phyloP scores from a whole-genome alignment of 2,888 invertebrate species.

The Lepidochitona cinerea region DNA sequence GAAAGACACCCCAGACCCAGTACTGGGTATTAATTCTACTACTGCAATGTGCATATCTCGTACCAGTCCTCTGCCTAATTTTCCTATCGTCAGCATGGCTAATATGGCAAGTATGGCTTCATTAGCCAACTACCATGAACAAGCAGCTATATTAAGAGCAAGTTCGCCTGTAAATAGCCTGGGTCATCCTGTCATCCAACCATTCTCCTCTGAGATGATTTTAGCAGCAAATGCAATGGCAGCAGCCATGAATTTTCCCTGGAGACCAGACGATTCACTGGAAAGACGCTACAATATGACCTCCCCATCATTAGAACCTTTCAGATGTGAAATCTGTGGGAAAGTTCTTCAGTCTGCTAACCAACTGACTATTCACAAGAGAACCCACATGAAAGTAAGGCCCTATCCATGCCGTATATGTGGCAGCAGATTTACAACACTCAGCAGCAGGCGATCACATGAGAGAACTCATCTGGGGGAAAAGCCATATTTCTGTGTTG shows the following conservation, averaged over 20 bases:
- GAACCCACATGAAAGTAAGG: constrained; percentile 51
- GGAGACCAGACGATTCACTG: neutral
- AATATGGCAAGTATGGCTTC: neutral
- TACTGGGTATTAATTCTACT: neutral
- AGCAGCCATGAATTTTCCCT: constrained; percentile 1
- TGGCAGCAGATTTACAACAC: constrained; percentile 49
- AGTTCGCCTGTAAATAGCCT: neutral
- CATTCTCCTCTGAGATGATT: neutral
- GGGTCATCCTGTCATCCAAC: neutral
- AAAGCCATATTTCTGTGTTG: constrained; percentile 45
- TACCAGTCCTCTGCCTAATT: neutral
- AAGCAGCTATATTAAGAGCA: neutral
- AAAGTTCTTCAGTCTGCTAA: constrained; percentile 47
- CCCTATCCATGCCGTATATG: constrained; percentile 58
- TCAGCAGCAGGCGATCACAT: constrained; percentile 47
- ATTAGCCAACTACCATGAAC: neutral
- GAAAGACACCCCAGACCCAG: neutral
- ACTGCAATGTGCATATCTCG: neutral
- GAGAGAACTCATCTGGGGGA: constrained; percentile 43
- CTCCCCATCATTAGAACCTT: neutral
- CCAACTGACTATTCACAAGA: constrained; percentile 50
- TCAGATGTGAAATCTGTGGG: constrained; percentile 48
- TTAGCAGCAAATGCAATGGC: neutral
- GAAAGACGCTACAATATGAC: neutral
- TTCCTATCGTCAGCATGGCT: constrained; percentile 1